These are phyloP conservation scores for Drosophila cardini DNA, from an alignment of 1,140 invertebrate species.

Conservation along the genomic window DNA sequence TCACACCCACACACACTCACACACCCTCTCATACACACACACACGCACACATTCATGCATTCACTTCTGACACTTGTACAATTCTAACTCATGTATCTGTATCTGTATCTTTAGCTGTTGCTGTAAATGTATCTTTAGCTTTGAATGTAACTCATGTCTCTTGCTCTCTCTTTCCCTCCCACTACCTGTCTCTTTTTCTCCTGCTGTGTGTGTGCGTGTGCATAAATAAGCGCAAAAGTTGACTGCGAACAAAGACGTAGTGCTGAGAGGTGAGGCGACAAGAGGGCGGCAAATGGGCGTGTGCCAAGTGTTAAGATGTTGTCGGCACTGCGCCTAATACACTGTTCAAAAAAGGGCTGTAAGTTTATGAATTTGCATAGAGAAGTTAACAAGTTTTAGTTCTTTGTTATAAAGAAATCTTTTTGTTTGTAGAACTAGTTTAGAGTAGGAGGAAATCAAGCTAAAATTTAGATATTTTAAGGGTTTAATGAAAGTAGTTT, in stretches of 20 bases:
- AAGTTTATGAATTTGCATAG: no score
- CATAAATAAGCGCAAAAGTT: conserved; percentile 47
- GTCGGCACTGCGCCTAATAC: conserved; percentile 19
- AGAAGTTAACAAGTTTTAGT: no score
- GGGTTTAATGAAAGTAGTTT: no score
- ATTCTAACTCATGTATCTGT: conserved; percentile 18
- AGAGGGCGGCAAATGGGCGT: conserved; percentile 18
- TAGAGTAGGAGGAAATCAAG: no score
- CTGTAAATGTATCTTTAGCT: conserved; percentile 12
- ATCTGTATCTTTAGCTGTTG: neutral
- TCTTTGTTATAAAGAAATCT: no score
- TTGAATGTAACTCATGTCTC: neutral
- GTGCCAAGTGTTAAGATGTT: conserved; percentile 31
- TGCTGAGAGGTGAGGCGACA: no score
- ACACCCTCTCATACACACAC: conserved; percentile 21
- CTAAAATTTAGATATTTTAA: no score
- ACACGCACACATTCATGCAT: conserved; percentile 12
- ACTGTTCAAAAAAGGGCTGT: no score
- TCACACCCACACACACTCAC: conserved; percentile 19
- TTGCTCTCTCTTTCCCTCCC: no score
- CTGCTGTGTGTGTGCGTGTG: conserved; percentile 31
- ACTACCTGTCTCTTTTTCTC: no score
- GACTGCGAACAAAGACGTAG: neutral
- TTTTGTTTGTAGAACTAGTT: no score
- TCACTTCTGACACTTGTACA: conserved; percentile 22